These are phyloP conservation scores for Montifringilla adamsi DNA, from an alignment of 2,113 vertebrate species.

Conservation along the genomic window DNA sequence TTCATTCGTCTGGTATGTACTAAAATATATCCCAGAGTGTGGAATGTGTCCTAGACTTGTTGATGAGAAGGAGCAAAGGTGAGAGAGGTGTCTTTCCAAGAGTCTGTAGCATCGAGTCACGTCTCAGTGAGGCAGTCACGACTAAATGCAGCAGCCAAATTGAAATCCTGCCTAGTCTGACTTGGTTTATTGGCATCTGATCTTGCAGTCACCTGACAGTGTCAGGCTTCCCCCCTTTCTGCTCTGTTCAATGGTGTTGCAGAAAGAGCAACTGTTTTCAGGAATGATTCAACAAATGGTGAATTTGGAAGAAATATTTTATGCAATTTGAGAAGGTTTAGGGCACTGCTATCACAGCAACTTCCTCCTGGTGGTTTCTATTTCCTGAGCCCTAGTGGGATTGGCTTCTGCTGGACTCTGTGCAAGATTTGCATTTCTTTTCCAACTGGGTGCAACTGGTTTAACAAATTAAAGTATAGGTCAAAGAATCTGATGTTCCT, in stretches of 20 bases:
- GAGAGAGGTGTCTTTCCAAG: neutral
- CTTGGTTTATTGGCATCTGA: neutral
- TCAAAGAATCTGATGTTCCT: neutral
- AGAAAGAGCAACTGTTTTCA: neutral
- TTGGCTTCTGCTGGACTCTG: neutral
- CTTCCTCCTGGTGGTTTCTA: neutral
- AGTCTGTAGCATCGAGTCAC: neutral
- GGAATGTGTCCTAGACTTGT: neutral
- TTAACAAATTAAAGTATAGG: neutral
- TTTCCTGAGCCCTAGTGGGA: neutral
- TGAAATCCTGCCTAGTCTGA: neutral
- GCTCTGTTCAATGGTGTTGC: neutral
- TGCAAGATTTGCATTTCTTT: neutral
- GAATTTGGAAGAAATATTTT: neutral
- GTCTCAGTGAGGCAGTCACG: neutral
- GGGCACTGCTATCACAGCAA: neutral
- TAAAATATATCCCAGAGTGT: neutral
- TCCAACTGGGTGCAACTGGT: neutral
- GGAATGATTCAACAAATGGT: neutral
- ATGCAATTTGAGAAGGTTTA: neutral
- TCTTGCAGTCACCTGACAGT: neutral
- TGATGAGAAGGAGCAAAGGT: neutral
- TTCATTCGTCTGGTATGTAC: neutral
- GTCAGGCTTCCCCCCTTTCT: neutral
- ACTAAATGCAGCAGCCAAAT: neutral